Percentiles rank a stretch among this genome's conserved stretches.
Evolutionary conservation across 2,113 vertebrate genomes (phyloP).

Genomic region (Daubentonia madagascariensis): DNA sequence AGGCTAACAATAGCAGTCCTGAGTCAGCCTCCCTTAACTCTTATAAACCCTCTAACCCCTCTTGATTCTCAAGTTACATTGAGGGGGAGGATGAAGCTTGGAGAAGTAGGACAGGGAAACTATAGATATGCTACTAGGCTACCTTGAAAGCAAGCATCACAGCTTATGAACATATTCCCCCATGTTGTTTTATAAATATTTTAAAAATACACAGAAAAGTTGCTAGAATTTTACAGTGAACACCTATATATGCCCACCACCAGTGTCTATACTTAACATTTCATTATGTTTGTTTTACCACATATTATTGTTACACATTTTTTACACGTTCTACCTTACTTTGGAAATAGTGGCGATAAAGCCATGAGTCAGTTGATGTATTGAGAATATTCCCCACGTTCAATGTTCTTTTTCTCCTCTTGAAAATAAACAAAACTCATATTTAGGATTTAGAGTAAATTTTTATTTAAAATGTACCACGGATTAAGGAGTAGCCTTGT

Average conservation of each 20-base stretch:
- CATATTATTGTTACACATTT: neutral
- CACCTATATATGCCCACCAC: neutral
- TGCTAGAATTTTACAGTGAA: neutral
- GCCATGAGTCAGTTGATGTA: neutral
- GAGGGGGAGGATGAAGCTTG: neutral
- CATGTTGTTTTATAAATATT: neutral
- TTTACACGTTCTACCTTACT: neutral
- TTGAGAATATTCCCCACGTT: neutral
- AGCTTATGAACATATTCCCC: neutral
- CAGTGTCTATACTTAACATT: neutral
- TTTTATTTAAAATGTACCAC: neutral
- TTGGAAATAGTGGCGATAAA: neutral
- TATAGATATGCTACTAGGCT: neutral
- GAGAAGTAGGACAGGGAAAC: neutral
- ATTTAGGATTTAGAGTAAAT: neutral
- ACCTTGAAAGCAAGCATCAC: neutral
- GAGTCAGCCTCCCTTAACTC: neutral
- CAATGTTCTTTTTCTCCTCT: neutral
- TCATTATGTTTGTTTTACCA: neutral
- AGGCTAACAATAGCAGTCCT: neutral
- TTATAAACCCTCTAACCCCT: neutral
- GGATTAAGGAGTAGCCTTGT: neutral
- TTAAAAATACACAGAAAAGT: neutral
- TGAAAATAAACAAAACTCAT: slow-evolving; percentile 1
- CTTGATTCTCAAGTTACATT: neutral